phyloP scores from a whole-genome alignment of 1,140 invertebrate species.

The Drosophila eugracilis region DNA sequence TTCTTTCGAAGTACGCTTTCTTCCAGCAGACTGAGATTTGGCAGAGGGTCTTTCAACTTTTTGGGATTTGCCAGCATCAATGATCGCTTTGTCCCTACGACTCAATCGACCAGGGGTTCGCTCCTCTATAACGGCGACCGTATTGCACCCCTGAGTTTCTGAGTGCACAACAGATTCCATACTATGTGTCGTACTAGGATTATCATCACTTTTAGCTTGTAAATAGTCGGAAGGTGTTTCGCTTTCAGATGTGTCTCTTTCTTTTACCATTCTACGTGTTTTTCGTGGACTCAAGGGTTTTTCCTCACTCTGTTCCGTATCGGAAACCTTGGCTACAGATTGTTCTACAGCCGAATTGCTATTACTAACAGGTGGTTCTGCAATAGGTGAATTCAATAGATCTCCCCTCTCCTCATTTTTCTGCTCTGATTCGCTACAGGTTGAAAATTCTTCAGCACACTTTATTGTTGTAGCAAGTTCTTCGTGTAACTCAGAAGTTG shows the following conservation, averaged over 20 bases:
- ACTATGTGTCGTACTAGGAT: no score
- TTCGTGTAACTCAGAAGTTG: no score
- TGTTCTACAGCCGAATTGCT: neutral
- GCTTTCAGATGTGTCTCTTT: neutral
- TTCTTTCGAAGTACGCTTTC: neutral
- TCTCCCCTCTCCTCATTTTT: neutral
- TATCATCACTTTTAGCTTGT: neutral
- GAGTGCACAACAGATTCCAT: no score
- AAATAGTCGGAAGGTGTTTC: neutral
- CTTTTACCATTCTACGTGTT: neutral
- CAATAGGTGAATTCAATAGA: no score
- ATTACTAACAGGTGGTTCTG: neutral
- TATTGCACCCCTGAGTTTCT: neutral
- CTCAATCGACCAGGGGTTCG: conserved; percentile 2
- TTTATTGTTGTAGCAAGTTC: neutral
- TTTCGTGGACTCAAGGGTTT: conserved; percentile 4
- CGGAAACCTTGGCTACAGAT: neutral
- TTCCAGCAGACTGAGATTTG: neutral
- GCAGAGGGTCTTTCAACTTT: neutral
- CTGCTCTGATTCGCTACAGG: conserved; percentile 1
- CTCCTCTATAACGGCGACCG: neutral
- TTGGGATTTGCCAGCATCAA: neutral
- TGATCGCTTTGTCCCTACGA: conserved; percentile 4
- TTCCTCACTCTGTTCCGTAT: neutral
- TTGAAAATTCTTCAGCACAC: conserved; percentile 7